Evolutionary conservation across 1,140 invertebrate species (phyloP), one percentile per base, ranked within the genome.

Genomic region (Scaptomyza pallida): DNA sequence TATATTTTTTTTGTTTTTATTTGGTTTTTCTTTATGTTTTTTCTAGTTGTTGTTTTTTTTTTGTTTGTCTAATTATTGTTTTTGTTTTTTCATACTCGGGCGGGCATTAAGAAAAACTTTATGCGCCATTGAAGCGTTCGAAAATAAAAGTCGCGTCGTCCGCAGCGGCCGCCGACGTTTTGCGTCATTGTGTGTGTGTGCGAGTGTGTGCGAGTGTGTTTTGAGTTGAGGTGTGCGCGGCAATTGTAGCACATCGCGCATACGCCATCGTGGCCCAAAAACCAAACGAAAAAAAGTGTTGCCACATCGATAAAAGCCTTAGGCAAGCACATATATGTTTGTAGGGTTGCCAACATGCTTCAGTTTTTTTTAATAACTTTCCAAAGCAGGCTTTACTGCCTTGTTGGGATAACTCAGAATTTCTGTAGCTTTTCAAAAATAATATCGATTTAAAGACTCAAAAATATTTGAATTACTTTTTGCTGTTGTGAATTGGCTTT

Each of bases 101-200:
- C 81, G 61, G 81, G 78, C 82, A 86, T 86, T 86, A 88, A 81
- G 82, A 72, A 86, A 86, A 86, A 88, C 82, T 86, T 86, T 86
- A 86, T 85, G 81, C 81, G 81, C 81, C 81, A 86, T 86, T 88
- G 82, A 86, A 86, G 81, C 81, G 82, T 88, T 86, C 73, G 81
- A 86, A 86, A 86, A 86, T 86, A 86, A 86, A 86, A 86, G 81
- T 88, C 81, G 82, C 78, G 70, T 70, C 78, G 70, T 70, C 63
- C 78, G 70, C 82, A 40, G 52, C 65, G 43, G 13, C 33, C 50
- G 51, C 45, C 57, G 52, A n/a, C n/a, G n/a, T n/a, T 63, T 85
- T 86, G 64, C 81, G 81, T 85, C 80, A 86, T 86, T 63, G 47
- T 67, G 60, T 50, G 48, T 43, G 74, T 55, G 57, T 70, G 72